Base-by-base conservation (phyloP, 2,888 invertebrate genomes). In the Erebia palarica region DNA sequence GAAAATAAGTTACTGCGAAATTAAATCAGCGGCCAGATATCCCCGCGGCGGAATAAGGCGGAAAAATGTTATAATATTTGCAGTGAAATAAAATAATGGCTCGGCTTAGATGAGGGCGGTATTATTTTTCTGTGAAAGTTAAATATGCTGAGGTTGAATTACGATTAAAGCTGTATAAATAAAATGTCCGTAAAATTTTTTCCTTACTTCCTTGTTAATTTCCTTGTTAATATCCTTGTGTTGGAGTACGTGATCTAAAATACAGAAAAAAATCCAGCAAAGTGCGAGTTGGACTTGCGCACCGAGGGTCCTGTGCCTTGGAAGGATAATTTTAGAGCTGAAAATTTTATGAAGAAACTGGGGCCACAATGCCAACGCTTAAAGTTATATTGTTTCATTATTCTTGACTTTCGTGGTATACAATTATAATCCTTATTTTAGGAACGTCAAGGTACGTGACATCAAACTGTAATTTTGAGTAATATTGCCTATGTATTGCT, bases 1-100 rank as follows among this genome's bases (percentile, higher is more conserved):
- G 73, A 65, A 72, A 72, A 65, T 72, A 70, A 74, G 64, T 74
- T 69, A 60, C 64, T 64, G 51, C 60, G 69, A 68, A 71, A 72
- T 74, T 65, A 68, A 72, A 69, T 72, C 69, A 68, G 59, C 21
- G 61, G 68, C 51, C 60, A n/a, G 60, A 49, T 67, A 58, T 57
- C 68, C 73, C 73, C 68, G 57, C 44, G 73, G 72, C 69, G 68
- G 55, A 61, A 47, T 49, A 36, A 66, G 69, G 60, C 69, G 57
- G 69, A 72, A 36, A 36, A 36, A 36, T 7, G 36, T 36, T 53
- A 53, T 60, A 51, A 66, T 68, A 69, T 74, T 74, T 65, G 69
- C 72, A 69, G 65, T 72, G 47, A 57, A 64, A 57, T 65, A 65
- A 68, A 70, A 68, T 51, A 47, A 60, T 65, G 49, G 16, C 18